Evolutionary conservation across 2,888 invertebrate genomes (phyloP).

Genomic region (Ryuthela nishihirai): DNA sequence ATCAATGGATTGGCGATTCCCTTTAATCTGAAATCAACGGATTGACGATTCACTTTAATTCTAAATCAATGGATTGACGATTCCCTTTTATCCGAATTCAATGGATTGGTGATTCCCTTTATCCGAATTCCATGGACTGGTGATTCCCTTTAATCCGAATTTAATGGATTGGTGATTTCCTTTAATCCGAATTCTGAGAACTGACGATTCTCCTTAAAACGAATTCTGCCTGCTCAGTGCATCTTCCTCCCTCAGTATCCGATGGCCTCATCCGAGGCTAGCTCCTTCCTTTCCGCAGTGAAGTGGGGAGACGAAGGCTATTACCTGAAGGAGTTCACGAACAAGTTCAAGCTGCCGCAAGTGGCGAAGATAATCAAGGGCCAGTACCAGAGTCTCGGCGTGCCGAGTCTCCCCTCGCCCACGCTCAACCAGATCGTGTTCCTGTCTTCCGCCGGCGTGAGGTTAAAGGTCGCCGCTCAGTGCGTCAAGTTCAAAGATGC

Average conservation of each 20-base stretch:
- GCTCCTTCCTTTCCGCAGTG: conserved; percentile 39
- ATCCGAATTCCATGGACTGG: background rate
- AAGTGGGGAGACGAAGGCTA: conserved; percentile 47
- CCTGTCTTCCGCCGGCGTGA: conserved; percentile 77
- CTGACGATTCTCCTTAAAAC: background rate
- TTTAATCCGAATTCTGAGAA: background rate
- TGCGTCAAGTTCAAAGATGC: conserved; percentile 76
- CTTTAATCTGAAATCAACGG: no score
- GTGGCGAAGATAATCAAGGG: conserved; percentile 91
- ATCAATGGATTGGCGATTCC: no score
- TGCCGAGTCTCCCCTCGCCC: conserved; percentile 79
- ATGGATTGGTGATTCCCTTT: background rate
- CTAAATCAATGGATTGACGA: no score
- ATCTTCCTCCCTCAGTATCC: no score
- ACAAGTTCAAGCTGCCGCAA: conserved; percentile 61
- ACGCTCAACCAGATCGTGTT: conserved; percentile 81
- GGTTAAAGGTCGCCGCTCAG: conserved; percentile 68
- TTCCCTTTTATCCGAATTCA: conserved; percentile 8
- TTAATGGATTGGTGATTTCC: no score
- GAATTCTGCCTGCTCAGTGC: no score
- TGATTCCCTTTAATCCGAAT: no score
- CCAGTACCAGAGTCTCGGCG: conserved; percentile 86
- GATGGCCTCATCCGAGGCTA: conserved; percentile 34
- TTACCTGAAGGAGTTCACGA: conserved; percentile 49
- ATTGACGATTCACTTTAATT: no score